Conservation (phyloP, 2,113 vertebrate genomes). For the Neopipo cinnamomea region DNA sequence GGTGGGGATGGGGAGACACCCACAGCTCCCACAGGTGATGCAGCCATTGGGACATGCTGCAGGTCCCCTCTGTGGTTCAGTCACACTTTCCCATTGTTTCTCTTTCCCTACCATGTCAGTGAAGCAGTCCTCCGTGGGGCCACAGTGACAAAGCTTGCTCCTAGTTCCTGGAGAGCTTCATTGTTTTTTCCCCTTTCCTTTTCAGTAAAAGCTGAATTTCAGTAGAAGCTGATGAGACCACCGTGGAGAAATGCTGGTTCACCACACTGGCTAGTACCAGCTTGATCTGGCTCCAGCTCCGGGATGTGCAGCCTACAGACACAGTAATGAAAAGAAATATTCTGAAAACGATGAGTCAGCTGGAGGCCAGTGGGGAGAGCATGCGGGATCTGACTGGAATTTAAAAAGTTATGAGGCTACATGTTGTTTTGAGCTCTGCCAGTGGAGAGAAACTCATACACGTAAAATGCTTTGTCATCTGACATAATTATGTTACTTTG, state of each 20-base stretch:
- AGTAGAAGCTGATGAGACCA: not conserved
- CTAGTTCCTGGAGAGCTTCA: not conserved
- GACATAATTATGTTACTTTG: constrained; percentile 24
- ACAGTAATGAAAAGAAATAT: constrained; percentile 57
- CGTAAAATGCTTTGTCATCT: not conserved
- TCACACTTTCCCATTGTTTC: not conserved
- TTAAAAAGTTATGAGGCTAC: constrained; percentile 52
- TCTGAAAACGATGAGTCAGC: constrained; percentile 66
- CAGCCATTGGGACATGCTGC: fast-evolving
- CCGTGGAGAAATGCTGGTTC: not conserved
- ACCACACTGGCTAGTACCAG: not conserved
- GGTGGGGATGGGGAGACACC: not conserved
- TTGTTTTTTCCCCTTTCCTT: not conserved
- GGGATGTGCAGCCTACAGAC: constrained; percentile 37
- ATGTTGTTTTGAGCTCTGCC: constrained; percentile 34
- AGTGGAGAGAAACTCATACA: constrained; percentile 4
- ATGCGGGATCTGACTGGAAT: constrained; percentile 36
- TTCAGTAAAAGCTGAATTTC: not conserved
- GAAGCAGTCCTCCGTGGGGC: not conserved
- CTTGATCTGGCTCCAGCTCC: not conserved
- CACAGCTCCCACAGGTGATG: fast-evolving
- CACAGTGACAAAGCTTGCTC: not conserved
- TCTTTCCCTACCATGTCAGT: fast-evolving
- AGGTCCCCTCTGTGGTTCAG: not conserved
- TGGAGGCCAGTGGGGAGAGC: constrained; percentile 32